Evolutionary conservation across 2,888 invertebrate genomes (phyloP).

Genomic region (Alloscopus bannaensis): DNA sequence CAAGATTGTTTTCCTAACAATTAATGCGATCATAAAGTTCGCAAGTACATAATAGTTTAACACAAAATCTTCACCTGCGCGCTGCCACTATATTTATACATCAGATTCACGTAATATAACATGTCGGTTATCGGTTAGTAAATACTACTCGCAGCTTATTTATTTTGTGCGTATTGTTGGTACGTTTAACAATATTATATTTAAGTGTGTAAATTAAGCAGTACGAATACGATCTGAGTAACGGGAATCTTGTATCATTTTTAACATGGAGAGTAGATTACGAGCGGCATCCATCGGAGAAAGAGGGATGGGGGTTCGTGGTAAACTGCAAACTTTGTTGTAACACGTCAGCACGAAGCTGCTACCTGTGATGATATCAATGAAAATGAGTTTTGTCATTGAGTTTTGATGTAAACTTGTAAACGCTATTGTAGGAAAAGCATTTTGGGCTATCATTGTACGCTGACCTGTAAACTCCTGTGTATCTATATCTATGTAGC

Average conservation of each 20-base stretch:
- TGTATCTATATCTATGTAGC: not conserved
- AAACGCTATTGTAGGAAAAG: too few species aligned
- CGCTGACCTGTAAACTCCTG: not conserved
- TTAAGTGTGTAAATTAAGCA: not conserved
- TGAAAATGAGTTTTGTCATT: too few species aligned
- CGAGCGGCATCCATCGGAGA: not conserved
- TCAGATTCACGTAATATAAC: not conserved
- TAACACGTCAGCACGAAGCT: not conserved
- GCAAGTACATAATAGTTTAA: not conserved
- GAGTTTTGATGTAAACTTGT: too few species aligned
- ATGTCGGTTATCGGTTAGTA: not conserved
- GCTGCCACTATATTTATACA: not conserved
- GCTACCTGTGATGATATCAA: not conserved
- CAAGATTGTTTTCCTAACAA: not conserved
- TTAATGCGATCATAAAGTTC: not conserved
- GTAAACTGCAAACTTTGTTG: not conserved
- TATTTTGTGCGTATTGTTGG: too few species aligned
- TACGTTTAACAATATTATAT: too few species aligned
- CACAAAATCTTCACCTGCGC: not conserved
- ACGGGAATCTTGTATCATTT: not conserved
- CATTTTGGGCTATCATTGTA: not conserved
- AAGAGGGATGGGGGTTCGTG: too few species aligned
- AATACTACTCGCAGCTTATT: not conserved
- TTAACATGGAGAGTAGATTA: not conserved
- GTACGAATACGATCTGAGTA: not conserved